Evolutionary conservation across 1,140 invertebrate species (phyloP).

Genomic region (Cydia splendana): DNA sequence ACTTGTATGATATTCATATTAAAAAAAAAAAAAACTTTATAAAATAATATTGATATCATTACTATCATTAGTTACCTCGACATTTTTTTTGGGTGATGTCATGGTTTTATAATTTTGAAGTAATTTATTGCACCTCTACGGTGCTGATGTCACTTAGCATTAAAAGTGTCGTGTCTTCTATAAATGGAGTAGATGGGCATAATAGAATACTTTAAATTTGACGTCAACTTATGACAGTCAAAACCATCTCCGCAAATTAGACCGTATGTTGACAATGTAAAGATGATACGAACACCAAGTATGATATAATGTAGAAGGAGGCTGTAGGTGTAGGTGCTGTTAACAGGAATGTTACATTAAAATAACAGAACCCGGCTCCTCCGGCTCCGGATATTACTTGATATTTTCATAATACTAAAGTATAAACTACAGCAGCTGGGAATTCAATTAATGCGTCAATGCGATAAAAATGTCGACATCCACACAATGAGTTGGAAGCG

Average conservation of each 20-base stretch:
- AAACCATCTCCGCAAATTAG: background rate
- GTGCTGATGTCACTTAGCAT: background rate
- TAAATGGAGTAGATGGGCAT: background rate
- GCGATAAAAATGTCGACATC: slow-evolving; percentile 3
- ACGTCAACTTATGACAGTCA: too few relatives aligned
- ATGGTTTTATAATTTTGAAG: background rate
- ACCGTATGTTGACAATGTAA: background rate
- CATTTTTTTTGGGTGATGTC: background rate
- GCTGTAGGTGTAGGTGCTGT: background rate
- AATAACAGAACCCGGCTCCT: slow-evolving; percentile 18
- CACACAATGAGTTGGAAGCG: background rate
- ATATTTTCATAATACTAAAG: background rate
- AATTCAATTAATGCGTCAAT: slow-evolving; percentile 8
- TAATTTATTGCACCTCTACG: background rate
- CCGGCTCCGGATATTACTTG: background rate
- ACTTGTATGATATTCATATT: background rate
- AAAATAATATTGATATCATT: too few relatives aligned
- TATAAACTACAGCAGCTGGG: background rate
- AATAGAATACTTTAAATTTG: too few relatives aligned
- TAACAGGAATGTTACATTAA: slow-evolving; percentile 4
- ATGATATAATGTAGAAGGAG: background rate
- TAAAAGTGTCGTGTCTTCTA: background rate
- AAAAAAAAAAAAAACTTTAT: background rate
- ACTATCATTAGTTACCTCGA: too few relatives aligned
- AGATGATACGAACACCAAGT: background rate